Conservation (phyloP, 2,888 invertebrate species). For the Gymnocheta viridis region DNA sequence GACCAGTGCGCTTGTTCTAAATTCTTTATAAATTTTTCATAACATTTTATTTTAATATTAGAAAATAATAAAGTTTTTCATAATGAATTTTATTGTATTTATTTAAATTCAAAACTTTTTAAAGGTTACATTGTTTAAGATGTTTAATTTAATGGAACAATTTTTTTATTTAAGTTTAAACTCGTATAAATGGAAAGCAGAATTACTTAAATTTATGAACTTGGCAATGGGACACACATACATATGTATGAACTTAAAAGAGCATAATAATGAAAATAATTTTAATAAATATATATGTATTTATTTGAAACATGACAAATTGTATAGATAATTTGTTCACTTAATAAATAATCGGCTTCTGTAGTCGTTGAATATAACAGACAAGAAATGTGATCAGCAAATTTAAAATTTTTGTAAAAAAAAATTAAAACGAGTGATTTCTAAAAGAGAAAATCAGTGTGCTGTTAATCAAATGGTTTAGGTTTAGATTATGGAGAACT, state of each 20-base stretch:
- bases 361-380: too few relatives aligned
- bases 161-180: neutral
- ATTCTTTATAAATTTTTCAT: neutral
- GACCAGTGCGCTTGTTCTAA: too few relatives aligned
- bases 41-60: neutral
- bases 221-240: conserved; percentile 3
- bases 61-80: neutral
- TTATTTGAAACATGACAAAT: neutral
- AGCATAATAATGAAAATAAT: neutral
- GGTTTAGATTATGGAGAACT: too few relatives aligned
- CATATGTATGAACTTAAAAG: too few relatives aligned
- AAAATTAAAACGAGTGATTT: too few relatives aligned
- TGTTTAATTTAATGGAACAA: conserved; percentile 55
- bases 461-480: too few relatives aligned
- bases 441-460: too few relatives aligned
- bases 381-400: too few relatives aligned
- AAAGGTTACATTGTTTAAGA: conserved; percentile 53
- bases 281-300: neutral
- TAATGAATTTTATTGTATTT: neutral
- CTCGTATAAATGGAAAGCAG: neutral
- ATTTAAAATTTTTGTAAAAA: too few relatives aligned
- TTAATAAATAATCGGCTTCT: too few relatives aligned
- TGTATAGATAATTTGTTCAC: too few relatives aligned
- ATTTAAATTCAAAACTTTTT: neutral
- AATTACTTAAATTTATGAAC: neutral